These are phyloP conservation scores for Tetragonula clypearis DNA, from an alignment of 1,140 invertebrate genomes.

Conservation along the genomic window DNA sequence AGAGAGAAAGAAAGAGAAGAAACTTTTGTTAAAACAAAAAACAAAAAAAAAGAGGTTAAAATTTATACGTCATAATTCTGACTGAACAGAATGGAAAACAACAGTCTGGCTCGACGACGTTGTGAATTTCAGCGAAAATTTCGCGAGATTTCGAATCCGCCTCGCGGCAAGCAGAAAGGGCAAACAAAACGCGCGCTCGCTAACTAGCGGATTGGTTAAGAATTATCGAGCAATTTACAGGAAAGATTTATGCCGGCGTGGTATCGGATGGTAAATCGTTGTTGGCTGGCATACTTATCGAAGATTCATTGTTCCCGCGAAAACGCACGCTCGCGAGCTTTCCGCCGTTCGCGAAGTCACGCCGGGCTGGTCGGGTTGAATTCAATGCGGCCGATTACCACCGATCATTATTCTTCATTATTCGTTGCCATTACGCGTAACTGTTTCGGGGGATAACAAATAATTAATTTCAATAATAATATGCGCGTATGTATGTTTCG, in stretches of 20 bases:
- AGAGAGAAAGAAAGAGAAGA: not conserved
- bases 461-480: slow-evolving; percentile 27
- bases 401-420: slow-evolving; percentile 36
- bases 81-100: not conserved
- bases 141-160: not conserved
- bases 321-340: slow-evolving; percentile 17
- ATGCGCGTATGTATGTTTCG: too few species aligned
- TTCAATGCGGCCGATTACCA: slow-evolving; percentile 32
- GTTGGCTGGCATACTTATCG: slow-evolving; percentile 15
- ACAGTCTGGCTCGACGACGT: not conserved
- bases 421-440: slow-evolving; percentile 20
- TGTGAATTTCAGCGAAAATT: not conserved
- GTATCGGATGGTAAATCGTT: slow-evolving; percentile 30
- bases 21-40: too few species aligned
- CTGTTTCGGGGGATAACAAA: slow-evolving; percentile 36
- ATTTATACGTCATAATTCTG: too few species aligned
- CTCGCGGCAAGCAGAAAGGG: not conserved
- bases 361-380: not conserved
- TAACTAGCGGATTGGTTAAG: not conserved
- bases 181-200: not conserved
- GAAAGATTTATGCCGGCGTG: slow-evolving; percentile 1
- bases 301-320: slow-evolving; percentile 5
- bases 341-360: not conserved
- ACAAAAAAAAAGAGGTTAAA: too few species aligned
- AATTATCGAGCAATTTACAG: slow-evolving; percentile 5